Conservation (phyloP, 2,797 vertebrate species). For the Sarcophilus harrisii region DNA sequence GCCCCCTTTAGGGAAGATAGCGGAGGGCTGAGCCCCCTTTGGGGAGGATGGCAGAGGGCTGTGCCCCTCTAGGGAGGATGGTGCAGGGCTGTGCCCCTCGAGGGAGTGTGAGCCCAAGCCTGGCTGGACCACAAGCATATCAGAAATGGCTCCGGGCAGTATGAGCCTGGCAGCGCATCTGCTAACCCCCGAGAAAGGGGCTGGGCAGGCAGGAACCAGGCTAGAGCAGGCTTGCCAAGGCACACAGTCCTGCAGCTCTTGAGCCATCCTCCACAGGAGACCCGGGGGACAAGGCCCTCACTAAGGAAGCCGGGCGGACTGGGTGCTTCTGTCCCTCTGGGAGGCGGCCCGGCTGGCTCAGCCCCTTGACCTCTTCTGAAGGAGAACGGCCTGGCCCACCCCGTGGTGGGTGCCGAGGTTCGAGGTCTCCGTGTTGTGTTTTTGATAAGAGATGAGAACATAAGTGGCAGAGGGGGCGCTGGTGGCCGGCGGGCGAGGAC, state of each 20-base stretch:
- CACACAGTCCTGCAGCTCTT: not conserved
- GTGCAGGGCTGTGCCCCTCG: too few relatives aligned
- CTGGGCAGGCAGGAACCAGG: too few relatives aligned
- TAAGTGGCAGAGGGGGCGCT: not conserved
- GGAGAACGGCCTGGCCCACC: not conserved
- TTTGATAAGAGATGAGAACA: not conserved
- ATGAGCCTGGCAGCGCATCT: rapidly evolving
- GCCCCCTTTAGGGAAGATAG: not conserved
- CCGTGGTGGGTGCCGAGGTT: not conserved
- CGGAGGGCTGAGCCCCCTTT: too few relatives aligned
- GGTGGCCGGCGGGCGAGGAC: not conserved
- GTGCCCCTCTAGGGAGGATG: not conserved
- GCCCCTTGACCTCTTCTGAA: too few relatives aligned
- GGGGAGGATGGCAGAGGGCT: too few relatives aligned
- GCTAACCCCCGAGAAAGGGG: not conserved
- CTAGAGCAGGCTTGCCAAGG: not conserved
- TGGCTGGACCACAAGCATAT: not conserved
- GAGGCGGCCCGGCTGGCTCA: not conserved
- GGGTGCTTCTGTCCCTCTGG: not conserved
- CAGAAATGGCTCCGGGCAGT: not conserved
- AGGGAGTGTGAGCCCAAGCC: not conserved
- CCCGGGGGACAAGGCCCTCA: not conserved
- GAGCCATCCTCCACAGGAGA: not conserved
- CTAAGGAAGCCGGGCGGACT: not conserved
- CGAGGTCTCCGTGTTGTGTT: not conserved